Evolutionary conservation across 2,113 vertebrate species (phyloP).

Genomic region (Ammodytes dubius): DNA sequence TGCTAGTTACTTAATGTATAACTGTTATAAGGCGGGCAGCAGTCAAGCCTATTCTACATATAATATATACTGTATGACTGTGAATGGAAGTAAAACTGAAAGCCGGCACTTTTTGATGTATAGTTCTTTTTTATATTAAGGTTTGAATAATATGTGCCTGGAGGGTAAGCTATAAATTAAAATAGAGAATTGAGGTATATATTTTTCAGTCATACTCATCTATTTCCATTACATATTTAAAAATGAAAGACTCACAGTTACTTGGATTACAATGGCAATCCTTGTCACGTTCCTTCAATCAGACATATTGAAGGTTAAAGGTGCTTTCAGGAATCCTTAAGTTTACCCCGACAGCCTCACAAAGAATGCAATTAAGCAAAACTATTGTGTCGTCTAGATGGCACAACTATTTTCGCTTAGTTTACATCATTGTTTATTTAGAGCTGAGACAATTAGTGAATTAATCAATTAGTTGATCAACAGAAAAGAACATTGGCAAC

Average conservation of each 20-base stretch:
- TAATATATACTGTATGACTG: conserved; percentile 91
- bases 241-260: conserved; percentile 94
- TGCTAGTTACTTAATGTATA: conserved; percentile 90
- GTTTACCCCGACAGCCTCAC: conserved; percentile 29
- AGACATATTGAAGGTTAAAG: conserved; percentile 54
- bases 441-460: not conserved
- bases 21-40: conserved; percentile 92
- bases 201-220: conserved; percentile 97
- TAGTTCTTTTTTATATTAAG: conserved; percentile 99
- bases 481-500: conserved; percentile 1
- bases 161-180: conserved; percentile 96
- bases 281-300: conserved; percentile 85
- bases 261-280: conserved; percentile 74
- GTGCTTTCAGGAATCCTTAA: conserved; percentile 47
- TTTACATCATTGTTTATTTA: not conserved
- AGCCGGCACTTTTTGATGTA: conserved; percentile 92
- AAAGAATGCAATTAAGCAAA: conserved; percentile 22
- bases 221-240: conserved; percentile 97
- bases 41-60: conserved; percentile 83
- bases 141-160: conserved; percentile 98
- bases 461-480: not conserved
- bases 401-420: not conserved
- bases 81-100: conserved; percentile 86
- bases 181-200: conserved; percentile 93
- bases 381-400: not conserved